Evolutionary conservation across 2,113 vertebrate genomes (phyloP).

Genomic region (Cyprinodon brontotheroides): DNA sequence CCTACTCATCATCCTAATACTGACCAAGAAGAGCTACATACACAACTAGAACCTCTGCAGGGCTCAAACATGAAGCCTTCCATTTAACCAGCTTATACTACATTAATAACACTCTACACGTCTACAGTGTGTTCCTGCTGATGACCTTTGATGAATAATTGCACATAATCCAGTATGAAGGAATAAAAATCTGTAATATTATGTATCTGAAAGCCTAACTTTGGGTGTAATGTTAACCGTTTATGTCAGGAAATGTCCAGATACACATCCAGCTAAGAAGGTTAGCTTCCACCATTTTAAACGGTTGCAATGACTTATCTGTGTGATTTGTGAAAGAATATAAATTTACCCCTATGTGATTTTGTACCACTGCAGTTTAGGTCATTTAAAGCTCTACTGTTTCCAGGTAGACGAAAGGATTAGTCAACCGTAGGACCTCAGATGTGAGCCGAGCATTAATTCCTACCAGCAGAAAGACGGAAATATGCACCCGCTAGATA

Average conservation of each 20-base stretch:
- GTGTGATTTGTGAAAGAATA: no score
- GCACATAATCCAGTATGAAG: constrained; percentile 54
- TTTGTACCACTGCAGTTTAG: no score
- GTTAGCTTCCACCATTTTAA: no score
- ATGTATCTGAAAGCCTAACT: constrained; percentile 27
- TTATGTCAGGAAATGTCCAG: constrained; percentile 4
- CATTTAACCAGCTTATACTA: constrained; percentile 22
- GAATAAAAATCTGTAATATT: constrained; percentile 54
- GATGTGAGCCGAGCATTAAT: no score
- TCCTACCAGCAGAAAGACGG: no score
- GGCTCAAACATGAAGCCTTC: constrained; percentile 1
- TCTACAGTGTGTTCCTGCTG: constrained; percentile 34
- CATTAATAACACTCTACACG: constrained; percentile 26
- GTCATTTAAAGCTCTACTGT: no score
- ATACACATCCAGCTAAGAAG: no score
- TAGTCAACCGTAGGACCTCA: no score
- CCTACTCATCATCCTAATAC: constrained; percentile 20
- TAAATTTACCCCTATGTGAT: no score
- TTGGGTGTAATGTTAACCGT: constrained; percentile 37
- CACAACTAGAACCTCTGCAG: constrained; percentile 7
- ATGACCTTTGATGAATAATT: constrained; percentile 38
- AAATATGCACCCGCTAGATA: no score
- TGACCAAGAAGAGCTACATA: constrained; percentile 31
- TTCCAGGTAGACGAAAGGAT: no score
- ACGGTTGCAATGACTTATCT: no score